These are phyloP conservation scores for Talpa occidentalis DNA, from an alignment of 2,113 vertebrate species.

Conservation along the genomic window DNA sequence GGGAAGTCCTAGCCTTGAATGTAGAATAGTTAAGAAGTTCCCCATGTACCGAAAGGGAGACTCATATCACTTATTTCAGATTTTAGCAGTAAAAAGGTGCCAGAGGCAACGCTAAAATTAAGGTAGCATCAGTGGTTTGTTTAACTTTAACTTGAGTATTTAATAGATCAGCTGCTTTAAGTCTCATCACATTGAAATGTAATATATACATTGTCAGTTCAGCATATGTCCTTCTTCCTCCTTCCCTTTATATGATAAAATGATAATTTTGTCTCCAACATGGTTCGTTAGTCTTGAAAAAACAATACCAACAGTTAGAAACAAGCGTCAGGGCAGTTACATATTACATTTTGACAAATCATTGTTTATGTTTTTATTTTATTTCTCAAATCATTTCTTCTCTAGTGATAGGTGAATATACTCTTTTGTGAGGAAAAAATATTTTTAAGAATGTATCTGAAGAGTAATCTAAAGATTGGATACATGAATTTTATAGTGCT, in stretches of 20 bases:
- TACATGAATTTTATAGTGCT: constrained; percentile 49
- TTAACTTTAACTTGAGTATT: constrained; percentile 70
- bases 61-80: constrained; percentile 64
- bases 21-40: constrained; percentile 69
- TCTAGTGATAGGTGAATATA: background rate
- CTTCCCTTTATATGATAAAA: constrained; percentile 73
- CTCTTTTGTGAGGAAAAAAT: background rate
- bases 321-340: background rate
- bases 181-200: constrained; percentile 73
- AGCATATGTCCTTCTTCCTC: constrained; percentile 63
- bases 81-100: constrained; percentile 56
- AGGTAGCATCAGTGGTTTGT: constrained; percentile 66
- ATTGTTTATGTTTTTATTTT: constrained; percentile 15
- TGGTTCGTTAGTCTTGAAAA: constrained; percentile 7
- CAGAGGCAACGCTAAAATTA: constrained; percentile 55
- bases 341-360: constrained; percentile 44
- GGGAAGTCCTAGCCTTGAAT: constrained; percentile 48
- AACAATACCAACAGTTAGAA: background rate
- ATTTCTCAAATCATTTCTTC: constrained; percentile 49
- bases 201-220: constrained; percentile 67
- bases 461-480: constrained; percentile 42
- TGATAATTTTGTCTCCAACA: constrained; percentile 54
- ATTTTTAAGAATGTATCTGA: constrained; percentile 36
- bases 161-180: constrained; percentile 78
- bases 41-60: constrained; percentile 26